Evolutionary conservation across 2,888 invertebrate species (phyloP).

Genomic region (Orgyia antiqua): DNA sequence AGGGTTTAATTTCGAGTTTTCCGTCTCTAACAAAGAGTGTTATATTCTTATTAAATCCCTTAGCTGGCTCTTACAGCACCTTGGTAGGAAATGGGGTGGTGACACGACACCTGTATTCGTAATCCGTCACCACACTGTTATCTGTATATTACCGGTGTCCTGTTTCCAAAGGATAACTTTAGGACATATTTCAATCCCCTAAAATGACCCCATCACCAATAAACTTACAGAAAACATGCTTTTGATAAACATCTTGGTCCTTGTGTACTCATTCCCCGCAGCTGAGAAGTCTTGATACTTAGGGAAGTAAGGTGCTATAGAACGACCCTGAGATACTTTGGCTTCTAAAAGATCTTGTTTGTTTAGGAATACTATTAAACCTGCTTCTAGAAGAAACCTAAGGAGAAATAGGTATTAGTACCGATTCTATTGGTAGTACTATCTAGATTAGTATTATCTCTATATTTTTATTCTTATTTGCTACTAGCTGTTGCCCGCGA

Average conservation of each 20-base stretch:
- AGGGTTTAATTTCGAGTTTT: too few relatives aligned
- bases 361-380: conserved; percentile 89
- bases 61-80: too few relatives aligned
- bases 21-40: too few relatives aligned
- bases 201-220: too few relatives aligned
- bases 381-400: conserved; percentile 85
- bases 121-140: too few relatives aligned
- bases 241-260: conserved; percentile 82
- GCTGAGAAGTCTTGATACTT: conserved; percentile 77
- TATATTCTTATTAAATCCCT: too few relatives aligned
- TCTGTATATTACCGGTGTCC: conserved; percentile 84
- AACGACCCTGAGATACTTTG: conserved; percentile 83
- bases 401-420: not conserved
- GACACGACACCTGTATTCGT: too few relatives aligned
- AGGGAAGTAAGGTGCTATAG: conserved; percentile 82
- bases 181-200: too few relatives aligned
- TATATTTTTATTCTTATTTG: not conserved
- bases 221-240: conserved; percentile 80
- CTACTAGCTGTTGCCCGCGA: too few relatives aligned
- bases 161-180: too few relatives aligned
- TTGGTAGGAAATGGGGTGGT: too few relatives aligned
- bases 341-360: conserved; percentile 87
- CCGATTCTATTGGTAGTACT: not conserved
- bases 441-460: not conserved
- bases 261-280: conserved; percentile 80